phyloP scores from a whole-genome alignment of 92 coral and sea anemone species.

The Zoanthus gigantus region DNA sequence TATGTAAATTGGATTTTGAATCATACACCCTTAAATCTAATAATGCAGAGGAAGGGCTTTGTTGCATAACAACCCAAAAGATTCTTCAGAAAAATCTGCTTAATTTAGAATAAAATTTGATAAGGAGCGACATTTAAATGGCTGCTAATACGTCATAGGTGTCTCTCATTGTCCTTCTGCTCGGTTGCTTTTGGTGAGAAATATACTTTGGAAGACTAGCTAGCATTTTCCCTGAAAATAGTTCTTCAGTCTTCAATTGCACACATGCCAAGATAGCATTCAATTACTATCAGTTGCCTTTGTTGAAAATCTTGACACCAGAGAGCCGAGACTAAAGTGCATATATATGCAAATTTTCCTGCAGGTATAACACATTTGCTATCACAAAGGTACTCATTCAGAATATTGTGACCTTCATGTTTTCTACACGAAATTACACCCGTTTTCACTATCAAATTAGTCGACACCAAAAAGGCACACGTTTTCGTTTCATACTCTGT shows the following conservation, averaged over 20 bases:
- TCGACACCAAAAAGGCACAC: slow-evolving; percentile 6
- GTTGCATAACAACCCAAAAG: slow-evolving; percentile 71
- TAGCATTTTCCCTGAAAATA: neutral
- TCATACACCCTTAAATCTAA: slow-evolving; percentile 13
- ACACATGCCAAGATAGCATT: slow-evolving; percentile 28
- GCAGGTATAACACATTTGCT: slow-evolving; percentile 45
- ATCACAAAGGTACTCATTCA: slow-evolving; percentile 37
- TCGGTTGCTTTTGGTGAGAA: neutral
- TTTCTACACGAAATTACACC: neutral
- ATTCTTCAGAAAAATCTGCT: slow-evolving; percentile 71
- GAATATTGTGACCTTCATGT: slow-evolving; percentile 1
- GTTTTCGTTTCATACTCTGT: neutral
- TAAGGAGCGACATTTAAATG: slow-evolving; percentile 33
- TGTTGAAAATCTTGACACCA: slow-evolving; percentile 35
- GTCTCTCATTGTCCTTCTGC: slow-evolving; percentile 19
- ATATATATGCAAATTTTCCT: slow-evolving; percentile 43
- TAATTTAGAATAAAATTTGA: slow-evolving; percentile 41
- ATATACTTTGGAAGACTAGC: neutral
- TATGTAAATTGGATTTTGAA: slow-evolving; percentile 12
- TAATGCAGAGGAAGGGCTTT: slow-evolving; percentile 8
- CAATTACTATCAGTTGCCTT: slow-evolving; percentile 35
- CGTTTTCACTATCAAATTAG: neutral
- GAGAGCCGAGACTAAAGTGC: slow-evolving; percentile 25
- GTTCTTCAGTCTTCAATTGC: slow-evolving; percentile 32
- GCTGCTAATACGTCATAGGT: slow-evolving; percentile 41